Base-by-base conservation (phyloP, 2,113 vertebrate genomes). In the Zosterops japonicus region DNA sequence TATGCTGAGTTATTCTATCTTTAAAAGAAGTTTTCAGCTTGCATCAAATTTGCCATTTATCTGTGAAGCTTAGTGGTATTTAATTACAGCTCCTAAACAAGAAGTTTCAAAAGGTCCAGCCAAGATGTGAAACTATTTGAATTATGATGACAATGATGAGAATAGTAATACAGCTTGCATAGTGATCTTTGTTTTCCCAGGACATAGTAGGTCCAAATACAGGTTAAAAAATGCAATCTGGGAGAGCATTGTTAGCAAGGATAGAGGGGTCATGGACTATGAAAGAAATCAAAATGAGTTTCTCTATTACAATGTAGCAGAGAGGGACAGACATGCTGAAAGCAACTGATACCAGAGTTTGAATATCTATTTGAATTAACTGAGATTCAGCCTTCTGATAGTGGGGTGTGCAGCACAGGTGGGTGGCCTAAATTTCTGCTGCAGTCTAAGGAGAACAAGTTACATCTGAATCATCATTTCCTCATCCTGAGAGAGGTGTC, bases 221-320 rank as follows among this genome's bases (percentile, higher is more conserved):
- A 52, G 21, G 55, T 69, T 52, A 33, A 4, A 31, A 83, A 42
- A 7, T 35, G 5, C 33, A 67, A 11, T 41, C 5, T 83, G n/a
- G 35, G 64, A 64, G 41, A 65, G 10, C 11, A 31, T 27, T 76
- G 13, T 33, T 63, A 55, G 49, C 55, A 33, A 35, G 14, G 7
- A n/a, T 28, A 31, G 39, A 39, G 36, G 44, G 2, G 16, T 63
- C 27, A 72, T 8, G 60, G 53, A 16, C 27, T 59, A 22, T 10
- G 44, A 60, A 76, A 60, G 27, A 90, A 93, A 68, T 55, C 1
- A 52, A 83, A 79, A 60, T 2, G 0, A 63, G 8, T 5, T 89
- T 69, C 44, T 52, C 8, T 57, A 14, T 41, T 56, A 35, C 0
- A 0, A 31, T 41, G 8, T 6, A 29, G 12, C 27, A 49, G 31